Conservation (phyloP, 2,888 invertebrate species). For the Alcis repandata region DNA sequence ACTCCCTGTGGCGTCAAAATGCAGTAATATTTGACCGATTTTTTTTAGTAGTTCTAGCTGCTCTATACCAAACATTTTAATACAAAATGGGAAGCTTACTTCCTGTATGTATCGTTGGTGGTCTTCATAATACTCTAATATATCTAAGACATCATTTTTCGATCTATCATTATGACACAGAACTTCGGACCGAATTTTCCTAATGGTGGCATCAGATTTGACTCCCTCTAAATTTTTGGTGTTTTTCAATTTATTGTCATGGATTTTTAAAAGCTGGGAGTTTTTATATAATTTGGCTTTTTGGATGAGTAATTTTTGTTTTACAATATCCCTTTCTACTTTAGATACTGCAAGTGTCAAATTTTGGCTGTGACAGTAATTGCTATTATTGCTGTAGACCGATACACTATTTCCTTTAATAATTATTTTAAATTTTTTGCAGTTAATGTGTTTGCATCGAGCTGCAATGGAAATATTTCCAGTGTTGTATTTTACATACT, state of each 20-base stretch:
- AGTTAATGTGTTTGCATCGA: neutral
- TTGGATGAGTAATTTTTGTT: slow-evolving; percentile 1
- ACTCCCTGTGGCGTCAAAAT: slow-evolving; percentile 13
- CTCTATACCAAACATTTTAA: slow-evolving; percentile 15
- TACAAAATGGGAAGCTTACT: slow-evolving; percentile 4
- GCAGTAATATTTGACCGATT: slow-evolving; percentile 1
- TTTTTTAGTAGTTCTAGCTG: slow-evolving; percentile 1
- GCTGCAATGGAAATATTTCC: neutral
- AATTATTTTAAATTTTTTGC: slow-evolving; percentile 2
- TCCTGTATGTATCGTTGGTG: slow-evolving; percentile 8
- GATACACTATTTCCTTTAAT: neutral
- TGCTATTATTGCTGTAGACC: neutral
- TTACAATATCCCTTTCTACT: neutral
- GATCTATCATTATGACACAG: slow-evolving; percentile 11
- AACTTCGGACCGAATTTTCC: slow-evolving; percentile 18
- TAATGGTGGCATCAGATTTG: slow-evolving; percentile 13
- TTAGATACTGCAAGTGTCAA: neutral
- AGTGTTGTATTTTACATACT: neutral
- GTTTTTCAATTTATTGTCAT: neutral
- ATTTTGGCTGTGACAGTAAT: neutral
- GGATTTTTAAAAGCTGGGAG: neutral
- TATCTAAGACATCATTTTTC: slow-evolving; percentile 4
- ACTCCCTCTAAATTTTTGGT: slow-evolving; percentile 4
- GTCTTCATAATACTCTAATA: slow-evolving; percentile 10
- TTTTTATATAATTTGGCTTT: slow-evolving; percentile 1